A percentile compares a stretch with the other conserved stretches of the same genome.
phyloP scores from a whole-genome alignment of 2,888 invertebrate species.

The Caenorhabditis wallacei region DNA sequence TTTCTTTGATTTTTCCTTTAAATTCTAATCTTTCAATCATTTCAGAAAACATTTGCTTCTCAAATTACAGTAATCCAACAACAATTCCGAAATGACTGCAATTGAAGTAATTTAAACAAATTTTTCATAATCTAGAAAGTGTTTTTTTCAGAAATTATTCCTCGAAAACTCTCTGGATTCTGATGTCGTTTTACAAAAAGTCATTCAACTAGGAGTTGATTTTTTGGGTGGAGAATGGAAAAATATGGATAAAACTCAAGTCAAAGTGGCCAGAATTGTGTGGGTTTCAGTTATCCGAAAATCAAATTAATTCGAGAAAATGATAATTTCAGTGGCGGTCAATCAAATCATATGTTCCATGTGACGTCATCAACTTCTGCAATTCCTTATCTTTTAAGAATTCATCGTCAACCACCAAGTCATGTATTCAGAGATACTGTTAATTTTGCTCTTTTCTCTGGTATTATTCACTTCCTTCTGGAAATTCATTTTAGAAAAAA shows the following conservation, averaged over 20 bases:
- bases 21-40: background rate
- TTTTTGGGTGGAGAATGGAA: constrained; percentile 37
- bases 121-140: background rate
- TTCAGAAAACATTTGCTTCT: background rate
- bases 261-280: background rate
- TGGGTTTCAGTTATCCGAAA: background rate
- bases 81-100: background rate
- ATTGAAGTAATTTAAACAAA: constrained; percentile 2
- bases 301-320: no score
- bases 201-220: constrained; percentile 4
- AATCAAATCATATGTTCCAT: constrained; percentile 31
- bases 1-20: background rate
- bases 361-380: constrained; percentile 25
- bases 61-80: background rate
- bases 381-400: constrained; percentile 23
- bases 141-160: constrained; percentile 14
- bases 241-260: background rate
- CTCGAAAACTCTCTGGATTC: constrained; percentile 6
- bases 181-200: constrained; percentile 10
- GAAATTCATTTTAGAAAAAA: background rate
- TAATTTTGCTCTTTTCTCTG: constrained; percentile 20
- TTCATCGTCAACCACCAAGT: constrained; percentile 18
- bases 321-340: constrained; percentile 12
- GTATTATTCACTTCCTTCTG: background rate
- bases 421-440: constrained; percentile 19